Evolutionary conservation across 2,797 vertebrate genomes (phyloP), one percentile per base, ranked within the genome.

Genomic region (Nasua narica): DNA sequence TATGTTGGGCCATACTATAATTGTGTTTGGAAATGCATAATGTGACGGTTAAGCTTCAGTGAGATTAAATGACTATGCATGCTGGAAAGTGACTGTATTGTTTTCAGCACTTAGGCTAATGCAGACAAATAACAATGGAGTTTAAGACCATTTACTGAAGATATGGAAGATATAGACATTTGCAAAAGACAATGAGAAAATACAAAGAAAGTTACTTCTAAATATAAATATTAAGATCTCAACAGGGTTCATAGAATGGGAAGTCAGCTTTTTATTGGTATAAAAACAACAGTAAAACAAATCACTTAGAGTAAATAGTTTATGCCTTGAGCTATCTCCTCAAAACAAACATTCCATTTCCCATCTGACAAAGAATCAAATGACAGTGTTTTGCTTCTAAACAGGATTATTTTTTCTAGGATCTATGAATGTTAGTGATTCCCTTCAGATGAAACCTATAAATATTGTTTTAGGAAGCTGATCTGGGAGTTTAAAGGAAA

Each of bases 1-100:
- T 98, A 96, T 98, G 90, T 96, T 95, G 67, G 98, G 98, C 97
- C 98, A 97, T 95, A 98, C 92, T 98, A 94, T 96, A 97, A 98
- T 78, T 98, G 91, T 96, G 92, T 97, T 98, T 98, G 92, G 95
- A 98, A 98, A 98, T 94, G 58, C 76, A 98, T 96, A 50, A 85
- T 96, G 72, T 54, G 93, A 93, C 74, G 96, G 86, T 89, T 90
- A 32, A 35, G 67, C 40, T 79, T 82, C 82, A 76, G 25, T 89
- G 60, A 0, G 14, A 88, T 78, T 95, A 94, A 88, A 89, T 92
- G 62, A 94, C 92, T 93, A 60, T 25, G 43, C 83, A 54, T 90
- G 27, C 48, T 96, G 50, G 35, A 85, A 94, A 95, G n/a, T 95
- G 86, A 92, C 32, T 50, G 2, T 62, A 76, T 85, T 70, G 96